Evolutionary conservation across 2,888 invertebrate genomes (phyloP), one percentile per base, ranked within the genome.

Genomic region (Stenolophus ochropezus): DNA sequence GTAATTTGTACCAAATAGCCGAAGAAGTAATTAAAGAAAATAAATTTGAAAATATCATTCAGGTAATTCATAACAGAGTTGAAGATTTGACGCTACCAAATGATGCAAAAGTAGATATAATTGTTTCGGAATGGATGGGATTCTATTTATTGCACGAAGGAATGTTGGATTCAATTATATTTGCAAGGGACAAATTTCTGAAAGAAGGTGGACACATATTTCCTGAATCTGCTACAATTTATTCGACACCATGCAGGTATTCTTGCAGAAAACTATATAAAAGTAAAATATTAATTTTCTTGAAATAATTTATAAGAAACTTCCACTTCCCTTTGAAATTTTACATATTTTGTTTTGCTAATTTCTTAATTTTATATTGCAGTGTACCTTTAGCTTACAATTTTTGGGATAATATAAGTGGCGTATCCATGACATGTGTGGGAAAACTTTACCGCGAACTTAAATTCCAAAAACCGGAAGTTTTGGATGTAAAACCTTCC

Each of bases 91-190:
- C 73, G 5, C 88, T 96, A 73, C 94, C 95, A 0, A 90, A 88
- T 83, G 86, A 92, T 74, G 91, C 91, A 5, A 93, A 94, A 89
- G 95, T 96, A 0, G 98, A 98, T 89, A 92, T 97, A 6, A 96
- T 98, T 83, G 93, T 98, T 3, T 98, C 98, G 0, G 98, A 98
- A 90, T 98, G 98, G 98, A 98, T 98, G 98, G 98, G 98, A 0
- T 98, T 98, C 89, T 98, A 97, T 89, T 91, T 98, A 33, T 90
- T 98, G 14, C 98, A 98, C 87, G 98, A 98, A 89, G 97, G 96
- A 4, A 98, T 98, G 98, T 88, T 98, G 77, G 96, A 97, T 88
- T 96, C 97, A 0, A 95, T 98, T 1, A 89, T 98, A 8, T 90
- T 90, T 85, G 97, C 97, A 0, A 91, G 97, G 85, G 96, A 98